Evolutionary conservation across 2,888 invertebrate species (phyloP).

Genomic region (Andrena haemorrhoa): DNA sequence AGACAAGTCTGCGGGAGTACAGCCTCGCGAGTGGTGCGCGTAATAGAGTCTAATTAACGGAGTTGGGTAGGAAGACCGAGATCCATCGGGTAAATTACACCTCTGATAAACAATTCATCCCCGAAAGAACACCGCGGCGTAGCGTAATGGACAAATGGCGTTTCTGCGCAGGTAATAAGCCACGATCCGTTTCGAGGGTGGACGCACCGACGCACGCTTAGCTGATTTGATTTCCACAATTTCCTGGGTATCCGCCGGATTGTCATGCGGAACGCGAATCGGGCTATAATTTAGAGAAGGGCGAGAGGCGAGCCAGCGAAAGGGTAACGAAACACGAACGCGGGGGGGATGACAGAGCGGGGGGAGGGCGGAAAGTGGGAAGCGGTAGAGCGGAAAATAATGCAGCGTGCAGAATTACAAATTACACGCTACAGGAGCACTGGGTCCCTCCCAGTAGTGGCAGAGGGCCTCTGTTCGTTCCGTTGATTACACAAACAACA

Average conservation of each 20-base stretch:
- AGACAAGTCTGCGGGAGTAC: no score
- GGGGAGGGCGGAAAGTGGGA: conserved; percentile 63
- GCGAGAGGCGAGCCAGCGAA: conserved; percentile 17
- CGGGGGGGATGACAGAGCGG: conserved; percentile 27
- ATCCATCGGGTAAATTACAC: not conserved
- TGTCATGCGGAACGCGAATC: conserved; percentile 68
- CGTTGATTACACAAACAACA: conserved; percentile 81
- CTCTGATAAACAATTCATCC: not conserved
- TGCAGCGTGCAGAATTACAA: conserved; percentile 79
- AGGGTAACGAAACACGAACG: not conserved
- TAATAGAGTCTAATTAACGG: no score
- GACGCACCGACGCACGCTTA: conserved; percentile 64
- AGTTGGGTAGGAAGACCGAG: no score
- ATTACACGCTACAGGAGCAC: conserved; percentile 76
- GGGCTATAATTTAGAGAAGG: conserved; percentile 64
- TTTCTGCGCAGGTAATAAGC: conserved; percentile 59
- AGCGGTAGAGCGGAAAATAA: conserved; percentile 77
- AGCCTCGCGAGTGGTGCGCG: no score
- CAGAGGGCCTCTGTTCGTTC: conserved; percentile 74
- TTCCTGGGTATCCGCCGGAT: conserved; percentile 61
- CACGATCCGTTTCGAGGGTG: conserved; percentile 33
- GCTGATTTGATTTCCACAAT: conserved; percentile 70
- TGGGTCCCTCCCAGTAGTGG: conserved; percentile 62
- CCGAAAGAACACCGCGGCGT: not conserved
- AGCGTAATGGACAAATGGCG: conserved; percentile 16